Evolutionary conservation across 2,113 vertebrate genomes (phyloP).

Genomic region (Polypterus senegalus): DNA sequence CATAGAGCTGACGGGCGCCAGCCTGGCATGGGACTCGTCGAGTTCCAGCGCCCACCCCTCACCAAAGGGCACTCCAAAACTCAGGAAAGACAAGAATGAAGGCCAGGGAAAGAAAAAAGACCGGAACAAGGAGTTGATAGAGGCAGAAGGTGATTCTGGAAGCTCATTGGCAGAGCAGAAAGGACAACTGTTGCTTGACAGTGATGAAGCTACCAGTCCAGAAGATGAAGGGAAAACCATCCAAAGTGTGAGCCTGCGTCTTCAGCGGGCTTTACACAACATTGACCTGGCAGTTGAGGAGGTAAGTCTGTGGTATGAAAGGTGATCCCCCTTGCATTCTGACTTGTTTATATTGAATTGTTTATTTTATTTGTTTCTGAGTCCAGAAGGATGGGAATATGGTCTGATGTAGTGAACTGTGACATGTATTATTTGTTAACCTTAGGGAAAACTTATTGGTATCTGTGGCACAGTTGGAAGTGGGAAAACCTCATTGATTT

Average conservation of each 20-base stretch:
- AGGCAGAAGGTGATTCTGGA: conserved; percentile 42
- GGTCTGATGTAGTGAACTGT: not conserved
- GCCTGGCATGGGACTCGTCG: conserved; percentile 78
- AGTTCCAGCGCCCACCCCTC: conserved; percentile 74
- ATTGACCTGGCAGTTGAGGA: conserved; percentile 63
- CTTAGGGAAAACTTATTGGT: conserved; percentile 73
- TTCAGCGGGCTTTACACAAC: conserved; percentile 72
- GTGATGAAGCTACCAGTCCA: conserved; percentile 47
- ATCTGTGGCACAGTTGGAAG: conserved; percentile 87
- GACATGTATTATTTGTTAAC: too few relatives aligned
- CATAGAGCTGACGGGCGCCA: conserved; percentile 75
- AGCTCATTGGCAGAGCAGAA: conserved; percentile 62
- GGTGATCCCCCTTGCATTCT: too few relatives aligned
- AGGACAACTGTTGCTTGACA: conserved; percentile 66
- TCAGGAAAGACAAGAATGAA: conserved; percentile 56
- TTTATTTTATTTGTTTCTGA: too few relatives aligned
- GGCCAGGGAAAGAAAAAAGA: conserved; percentile 35
- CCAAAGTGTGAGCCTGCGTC: conserved; percentile 45
- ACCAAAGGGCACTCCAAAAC: conserved; percentile 71
- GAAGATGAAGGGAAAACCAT: conserved; percentile 58
- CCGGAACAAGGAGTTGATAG: conserved; percentile 21
- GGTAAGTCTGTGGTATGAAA: conserved; percentile 32
- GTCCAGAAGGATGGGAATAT: not conserved
- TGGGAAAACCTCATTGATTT: conserved; percentile 82
- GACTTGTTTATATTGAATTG: too few relatives aligned